Percentiles rank a stretch among this genome's conserved stretches.
phyloP scores from a whole-genome alignment of 2,888 invertebrate species.

The Resseliella maxima region DNA sequence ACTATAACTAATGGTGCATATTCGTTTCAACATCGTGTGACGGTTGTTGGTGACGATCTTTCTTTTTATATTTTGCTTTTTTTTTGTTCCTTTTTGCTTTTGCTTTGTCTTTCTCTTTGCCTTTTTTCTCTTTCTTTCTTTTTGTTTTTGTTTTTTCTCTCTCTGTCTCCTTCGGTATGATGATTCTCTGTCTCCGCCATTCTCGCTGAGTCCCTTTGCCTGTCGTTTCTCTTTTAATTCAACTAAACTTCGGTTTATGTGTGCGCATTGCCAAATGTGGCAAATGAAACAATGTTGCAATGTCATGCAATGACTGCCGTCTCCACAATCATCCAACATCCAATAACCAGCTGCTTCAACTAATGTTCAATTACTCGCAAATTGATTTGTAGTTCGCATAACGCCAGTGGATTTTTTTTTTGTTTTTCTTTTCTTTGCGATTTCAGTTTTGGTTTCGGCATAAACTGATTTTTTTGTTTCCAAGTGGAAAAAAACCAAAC shows the following conservation, averaged over 20 bases:
- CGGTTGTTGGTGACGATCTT: not conserved
- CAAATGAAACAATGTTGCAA: constrained; percentile 6
- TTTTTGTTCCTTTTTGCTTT: not conserved
- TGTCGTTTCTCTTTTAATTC: too few relatives aligned
- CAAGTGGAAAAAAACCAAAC: not conserved
- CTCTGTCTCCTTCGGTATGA: too few relatives aligned
- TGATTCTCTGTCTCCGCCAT: too few relatives aligned
- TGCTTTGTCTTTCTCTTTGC: not conserved
- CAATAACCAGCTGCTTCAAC: constrained; percentile 25
- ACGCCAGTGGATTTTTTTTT: not conserved
- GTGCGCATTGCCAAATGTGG: constrained; percentile 20
- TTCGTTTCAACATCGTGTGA: not conserved
- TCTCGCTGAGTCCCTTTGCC: too few relatives aligned
- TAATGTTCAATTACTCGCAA: constrained; percentile 51
- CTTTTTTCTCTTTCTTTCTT: too few relatives aligned
- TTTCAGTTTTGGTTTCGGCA: not conserved
- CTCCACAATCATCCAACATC: not conserved
- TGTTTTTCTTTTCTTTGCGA: not conserved
- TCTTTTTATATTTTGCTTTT: not conserved
- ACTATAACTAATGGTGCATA: constrained; percentile 36
- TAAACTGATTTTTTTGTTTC: not conserved
- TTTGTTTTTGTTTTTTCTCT: not conserved
- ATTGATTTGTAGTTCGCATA: constrained; percentile 51
- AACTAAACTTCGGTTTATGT: not conserved
- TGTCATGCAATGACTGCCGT: not conserved